These are phyloP conservation scores for Catamblyrhynchus diadema DNA, from an alignment of 2,797 vertebrate species.

Conservation along the genomic window DNA sequence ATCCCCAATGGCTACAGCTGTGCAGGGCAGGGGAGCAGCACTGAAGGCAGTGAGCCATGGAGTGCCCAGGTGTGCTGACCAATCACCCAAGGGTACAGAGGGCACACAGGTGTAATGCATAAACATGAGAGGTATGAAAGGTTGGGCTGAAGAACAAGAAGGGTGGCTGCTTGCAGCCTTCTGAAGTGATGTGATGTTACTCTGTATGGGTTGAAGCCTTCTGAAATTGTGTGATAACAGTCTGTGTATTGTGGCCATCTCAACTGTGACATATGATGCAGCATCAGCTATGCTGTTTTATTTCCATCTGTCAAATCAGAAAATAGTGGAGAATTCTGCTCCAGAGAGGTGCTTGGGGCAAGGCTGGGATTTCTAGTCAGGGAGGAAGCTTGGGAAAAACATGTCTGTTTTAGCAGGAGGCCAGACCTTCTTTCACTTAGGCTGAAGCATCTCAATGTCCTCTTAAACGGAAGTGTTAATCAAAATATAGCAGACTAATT, in stretches of 20 bases:
- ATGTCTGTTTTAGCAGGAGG: background rate
- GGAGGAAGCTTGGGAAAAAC: background rate
- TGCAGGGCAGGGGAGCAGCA: background rate
- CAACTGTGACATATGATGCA: background rate
- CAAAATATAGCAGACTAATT: conserved; percentile 42
- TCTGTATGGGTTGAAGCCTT: background rate
- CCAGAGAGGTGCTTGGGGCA: background rate
- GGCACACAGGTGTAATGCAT: background rate
- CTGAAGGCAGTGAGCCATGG: background rate
- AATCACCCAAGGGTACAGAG: background rate
- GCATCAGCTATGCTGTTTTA: background rate
- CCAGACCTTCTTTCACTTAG: background rate
- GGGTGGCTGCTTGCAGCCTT: background rate
- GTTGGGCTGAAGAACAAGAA: background rate
- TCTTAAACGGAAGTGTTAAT: conserved; percentile 29
- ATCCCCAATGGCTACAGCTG: background rate
- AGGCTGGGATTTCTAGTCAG: background rate
- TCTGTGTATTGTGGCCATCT: background rate
- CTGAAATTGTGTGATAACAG: background rate
- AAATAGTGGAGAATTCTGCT: background rate
- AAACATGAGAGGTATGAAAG: background rate
- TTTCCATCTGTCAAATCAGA: background rate
- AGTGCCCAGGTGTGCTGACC: background rate
- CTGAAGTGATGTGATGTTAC: background rate
- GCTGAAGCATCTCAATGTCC: background rate